phyloP scores from a whole-genome alignment of 2,888 invertebrate species.

The Balanococcus diminutus region DNA sequence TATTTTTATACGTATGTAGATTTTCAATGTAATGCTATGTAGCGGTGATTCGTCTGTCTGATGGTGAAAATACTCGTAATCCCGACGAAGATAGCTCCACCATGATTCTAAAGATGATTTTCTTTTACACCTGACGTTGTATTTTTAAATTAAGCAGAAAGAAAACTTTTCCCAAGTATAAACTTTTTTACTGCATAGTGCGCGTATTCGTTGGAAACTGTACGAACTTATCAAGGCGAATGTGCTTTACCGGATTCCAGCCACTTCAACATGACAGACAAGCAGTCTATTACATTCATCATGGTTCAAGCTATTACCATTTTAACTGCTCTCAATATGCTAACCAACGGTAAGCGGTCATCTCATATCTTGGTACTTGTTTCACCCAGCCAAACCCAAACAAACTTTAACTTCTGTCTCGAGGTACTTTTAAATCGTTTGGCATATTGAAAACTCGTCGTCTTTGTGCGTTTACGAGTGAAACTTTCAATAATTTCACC shows the following conservation, averaged over 20 bases:
- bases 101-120: neutral
- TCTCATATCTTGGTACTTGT: neutral
- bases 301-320: slow-evolving; percentile 87
- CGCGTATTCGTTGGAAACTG: neutral
- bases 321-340: slow-evolving; percentile 80
- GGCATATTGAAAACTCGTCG: neutral
- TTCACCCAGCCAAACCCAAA: neutral
- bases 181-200: neutral
- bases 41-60: neutral
- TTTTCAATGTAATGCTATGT: neutral
- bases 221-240: slow-evolving; percentile 27
- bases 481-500: neutral
- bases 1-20: neutral
- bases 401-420: neutral
- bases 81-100: neutral
- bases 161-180: neutral
- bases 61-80: neutral
- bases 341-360: slow-evolving; percentile 72
- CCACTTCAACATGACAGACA: slow-evolving; percentile 67
- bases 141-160: too few relatives aligned
- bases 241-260: slow-evolving; percentile 20
- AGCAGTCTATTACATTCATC: slow-evolving; percentile 65
- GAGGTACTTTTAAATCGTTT: neutral
- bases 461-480: neutral
- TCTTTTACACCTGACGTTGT: neutral